Percentiles rank a stretch among this genome's conserved stretches.
These are phyloP conservation scores for Pampus argenteus DNA, from an alignment of 2,797 vertebrate genomes.

Conservation along the genomic window DNA sequence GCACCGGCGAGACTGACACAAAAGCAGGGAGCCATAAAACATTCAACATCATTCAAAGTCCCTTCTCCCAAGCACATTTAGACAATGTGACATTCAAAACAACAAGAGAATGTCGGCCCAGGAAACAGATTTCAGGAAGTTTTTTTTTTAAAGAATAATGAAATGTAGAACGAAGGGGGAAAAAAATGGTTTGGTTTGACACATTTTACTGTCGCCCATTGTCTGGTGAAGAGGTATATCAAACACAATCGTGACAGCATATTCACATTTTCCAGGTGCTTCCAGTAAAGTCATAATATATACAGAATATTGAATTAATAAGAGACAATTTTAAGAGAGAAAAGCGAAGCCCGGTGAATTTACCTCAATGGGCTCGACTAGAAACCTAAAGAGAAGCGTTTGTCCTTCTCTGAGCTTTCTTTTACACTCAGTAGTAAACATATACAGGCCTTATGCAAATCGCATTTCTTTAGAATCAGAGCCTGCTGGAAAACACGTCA, in stretches of 20 bases:
- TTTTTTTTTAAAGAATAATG: conserved; percentile 46
- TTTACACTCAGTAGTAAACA: conserved; percentile 36
- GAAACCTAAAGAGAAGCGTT: not conserved
- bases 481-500: conserved; percentile 49
- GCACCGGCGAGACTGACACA: conserved; percentile 67
- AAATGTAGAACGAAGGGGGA: not conserved
- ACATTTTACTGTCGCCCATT: conserved; percentile 63
- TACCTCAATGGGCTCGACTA: conserved; percentile 26
- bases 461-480: conserved; percentile 34
- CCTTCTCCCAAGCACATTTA: conserved; percentile 63
- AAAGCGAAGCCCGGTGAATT: conserved; percentile 16
- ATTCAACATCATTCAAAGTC: conserved; percentile 85
- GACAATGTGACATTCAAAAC: conserved; percentile 84
- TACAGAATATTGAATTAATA: conserved; percentile 33
- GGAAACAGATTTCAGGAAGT: conserved; percentile 81
- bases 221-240: conserved; percentile 43
- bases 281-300: conserved; percentile 26
- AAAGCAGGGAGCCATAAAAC: conserved; percentile 86
- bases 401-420: conserved; percentile 14
- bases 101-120: conserved; percentile 73
- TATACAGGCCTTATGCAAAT: conserved; percentile 30
- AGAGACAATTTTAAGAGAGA: conserved; percentile 1
- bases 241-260: conserved; percentile 5
- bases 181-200: conserved; percentile 39
- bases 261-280: conserved; percentile 8